phyloP scores from a whole-genome alignment of 2,888 invertebrate species.

The Masnerella sp. region DNA sequence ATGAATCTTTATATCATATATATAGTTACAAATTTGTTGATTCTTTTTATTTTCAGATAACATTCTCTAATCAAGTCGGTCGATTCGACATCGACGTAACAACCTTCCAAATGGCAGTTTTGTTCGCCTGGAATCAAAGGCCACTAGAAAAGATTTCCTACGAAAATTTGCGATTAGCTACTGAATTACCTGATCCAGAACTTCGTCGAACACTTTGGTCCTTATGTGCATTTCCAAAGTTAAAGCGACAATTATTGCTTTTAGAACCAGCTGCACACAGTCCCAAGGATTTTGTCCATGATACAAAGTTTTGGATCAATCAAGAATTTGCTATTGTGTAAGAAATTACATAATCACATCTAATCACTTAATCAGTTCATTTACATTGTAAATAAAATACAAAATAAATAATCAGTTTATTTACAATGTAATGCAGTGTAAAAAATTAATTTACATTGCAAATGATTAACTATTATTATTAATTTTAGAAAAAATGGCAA shows the following conservation, averaged over 20 bases:
- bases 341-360: constrained; percentile 58
- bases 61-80: constrained; percentile 94
- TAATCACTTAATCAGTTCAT: no score
- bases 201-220: constrained; percentile 97
- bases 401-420: no score
- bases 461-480: no score
- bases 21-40: no score
- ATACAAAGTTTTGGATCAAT: constrained; percentile 97
- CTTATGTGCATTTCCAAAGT: constrained; percentile 95
- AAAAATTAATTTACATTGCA: not conserved
- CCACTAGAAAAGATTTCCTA: constrained; percentile 95
- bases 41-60: constrained; percentile 81
- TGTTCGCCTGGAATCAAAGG: constrained; percentile 99
- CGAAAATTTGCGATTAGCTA: constrained; percentile 96
- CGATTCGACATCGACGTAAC: constrained; percentile 99
- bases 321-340: constrained; percentile 93
- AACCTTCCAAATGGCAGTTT: constrained; percentile 99
- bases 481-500: constrained; percentile 95
- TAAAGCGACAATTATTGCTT: constrained; percentile 93
- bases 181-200: constrained; percentile 97
- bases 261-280: constrained; percentile 89
- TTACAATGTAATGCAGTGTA: no score
- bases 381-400: no score
- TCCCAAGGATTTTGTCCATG: constrained; percentile 95
- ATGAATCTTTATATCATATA: no score